phyloP scores from a whole-genome alignment of 2,797 vertebrate genomes.

The Amblyraja radiata region DNA sequence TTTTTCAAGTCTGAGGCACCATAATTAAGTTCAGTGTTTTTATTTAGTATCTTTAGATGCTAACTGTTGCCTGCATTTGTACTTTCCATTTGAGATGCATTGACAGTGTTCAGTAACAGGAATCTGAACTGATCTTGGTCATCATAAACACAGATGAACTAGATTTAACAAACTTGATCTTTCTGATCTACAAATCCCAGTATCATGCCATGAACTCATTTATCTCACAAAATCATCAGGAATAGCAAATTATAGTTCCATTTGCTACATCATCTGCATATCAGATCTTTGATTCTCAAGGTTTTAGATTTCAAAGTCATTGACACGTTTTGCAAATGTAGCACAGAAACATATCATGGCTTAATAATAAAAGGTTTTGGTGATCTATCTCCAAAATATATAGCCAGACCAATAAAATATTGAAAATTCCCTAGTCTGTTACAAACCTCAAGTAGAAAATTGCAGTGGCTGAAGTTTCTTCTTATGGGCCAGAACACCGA shows the following conservation, averaged over 20 bases:
- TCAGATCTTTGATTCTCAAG: neutral
- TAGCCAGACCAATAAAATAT: neutral
- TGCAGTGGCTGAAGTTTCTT: neutral
- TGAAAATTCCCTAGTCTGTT: neutral
- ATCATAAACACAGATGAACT: neutral
- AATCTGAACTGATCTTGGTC: neutral
- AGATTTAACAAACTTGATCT: neutral
- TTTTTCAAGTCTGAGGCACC: neutral
- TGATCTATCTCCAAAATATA: neutral
- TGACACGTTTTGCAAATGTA: neutral
- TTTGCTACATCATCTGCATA: neutral
- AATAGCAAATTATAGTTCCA: neutral
- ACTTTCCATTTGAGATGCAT: neutral
- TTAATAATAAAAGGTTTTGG: neutral
- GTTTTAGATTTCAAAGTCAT: neutral
- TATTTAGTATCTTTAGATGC: neutral
- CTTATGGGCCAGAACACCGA: neutral
- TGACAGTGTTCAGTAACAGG: neutral
- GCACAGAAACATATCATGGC: neutral
- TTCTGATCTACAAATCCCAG: neutral
- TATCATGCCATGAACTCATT: neutral
- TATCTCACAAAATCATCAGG: constrained; percentile 3
- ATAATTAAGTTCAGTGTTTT: neutral
- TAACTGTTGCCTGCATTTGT: neutral
- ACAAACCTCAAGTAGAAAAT: neutral